These are phyloP conservation scores for Andrena cerasifolii DNA, from an alignment of 1,140 invertebrate species.

Conservation along the genomic window DNA sequence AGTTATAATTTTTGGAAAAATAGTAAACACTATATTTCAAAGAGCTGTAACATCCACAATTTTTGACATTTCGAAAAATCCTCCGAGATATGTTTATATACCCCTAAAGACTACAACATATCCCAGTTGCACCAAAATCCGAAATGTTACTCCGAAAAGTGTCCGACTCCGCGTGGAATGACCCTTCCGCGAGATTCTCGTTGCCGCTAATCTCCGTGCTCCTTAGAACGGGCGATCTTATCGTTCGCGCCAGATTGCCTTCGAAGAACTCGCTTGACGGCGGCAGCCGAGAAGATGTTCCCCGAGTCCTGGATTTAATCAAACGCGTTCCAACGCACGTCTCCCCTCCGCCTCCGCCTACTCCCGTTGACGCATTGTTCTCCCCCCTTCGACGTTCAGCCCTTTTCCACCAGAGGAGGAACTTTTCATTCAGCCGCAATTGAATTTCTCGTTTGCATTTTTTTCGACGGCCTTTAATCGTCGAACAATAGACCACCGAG, in stretches of 20 bases:
- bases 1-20: too few relatives aligned
- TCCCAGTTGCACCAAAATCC: too few relatives aligned
- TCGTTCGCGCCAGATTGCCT: not conserved
- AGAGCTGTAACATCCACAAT: too few relatives aligned
- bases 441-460: constrained; percentile 34
- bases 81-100: too few relatives aligned
- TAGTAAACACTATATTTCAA: too few relatives aligned
- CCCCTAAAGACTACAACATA: too few relatives aligned
- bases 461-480: constrained; percentile 50
- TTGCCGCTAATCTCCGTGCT: not conserved
- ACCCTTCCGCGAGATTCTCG: too few relatives aligned
- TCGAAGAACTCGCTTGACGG: not conserved
- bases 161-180: too few relatives aligned
- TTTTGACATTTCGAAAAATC: too few relatives aligned
- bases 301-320: constrained; percentile 28
- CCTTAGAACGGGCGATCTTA: too few relatives aligned
- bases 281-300: not conserved
- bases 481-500: constrained; percentile 36
- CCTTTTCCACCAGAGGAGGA: not conserved
- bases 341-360: not conserved
- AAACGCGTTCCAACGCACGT: not conserved
- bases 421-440: constrained; percentile 20
- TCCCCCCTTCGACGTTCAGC: constrained; percentile 7
- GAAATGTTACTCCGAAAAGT: too few relatives aligned
- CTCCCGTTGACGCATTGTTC: constrained; percentile 13